phyloP scores from a whole-genome alignment of 2,888 invertebrate species.

The Lepeophtheirus nordmannii region DNA sequence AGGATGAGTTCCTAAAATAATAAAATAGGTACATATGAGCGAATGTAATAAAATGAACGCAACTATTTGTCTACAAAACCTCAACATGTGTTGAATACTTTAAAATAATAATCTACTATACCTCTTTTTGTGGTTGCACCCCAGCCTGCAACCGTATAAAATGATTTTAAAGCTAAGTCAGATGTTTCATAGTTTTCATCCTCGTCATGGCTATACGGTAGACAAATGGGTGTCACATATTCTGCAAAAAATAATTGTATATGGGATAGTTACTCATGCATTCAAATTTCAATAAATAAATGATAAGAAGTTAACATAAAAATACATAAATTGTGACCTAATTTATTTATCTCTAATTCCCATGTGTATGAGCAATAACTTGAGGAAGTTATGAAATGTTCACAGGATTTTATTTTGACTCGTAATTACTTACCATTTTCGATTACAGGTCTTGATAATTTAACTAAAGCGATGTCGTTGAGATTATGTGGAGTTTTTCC shows the following conservation, averaged over 20 bases:
- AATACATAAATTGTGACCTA: no score
- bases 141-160: constrained; percentile 14
- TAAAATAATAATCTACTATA: not conserved
- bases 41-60: no score
- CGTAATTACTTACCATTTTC: not conserved
- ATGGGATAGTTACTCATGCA: constrained; percentile 23
- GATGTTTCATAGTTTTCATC: constrained; percentile 5
- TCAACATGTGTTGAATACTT: no score
- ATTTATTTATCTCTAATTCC: no score
- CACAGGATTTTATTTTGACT: no score
- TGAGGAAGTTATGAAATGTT: no score
- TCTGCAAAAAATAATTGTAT: constrained; percentile 38
- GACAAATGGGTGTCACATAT: constrained; percentile 54
- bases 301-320: not conserved
- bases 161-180: not conserved
- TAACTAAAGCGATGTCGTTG: constrained; percentile 11
- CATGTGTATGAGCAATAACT: no score
- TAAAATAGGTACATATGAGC: no score
- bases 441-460: not conserved
- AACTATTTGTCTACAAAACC: no score
- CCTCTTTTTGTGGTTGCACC: constrained; percentile 11
- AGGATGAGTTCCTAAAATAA: constrained; percentile 5
- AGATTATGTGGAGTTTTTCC: not conserved
- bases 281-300: constrained; percentile 5
- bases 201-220: constrained; percentile 15